phyloP scores from a whole-genome alignment of 2,797 vertebrate genomes.

The Pogoniulus pusillus region DNA sequence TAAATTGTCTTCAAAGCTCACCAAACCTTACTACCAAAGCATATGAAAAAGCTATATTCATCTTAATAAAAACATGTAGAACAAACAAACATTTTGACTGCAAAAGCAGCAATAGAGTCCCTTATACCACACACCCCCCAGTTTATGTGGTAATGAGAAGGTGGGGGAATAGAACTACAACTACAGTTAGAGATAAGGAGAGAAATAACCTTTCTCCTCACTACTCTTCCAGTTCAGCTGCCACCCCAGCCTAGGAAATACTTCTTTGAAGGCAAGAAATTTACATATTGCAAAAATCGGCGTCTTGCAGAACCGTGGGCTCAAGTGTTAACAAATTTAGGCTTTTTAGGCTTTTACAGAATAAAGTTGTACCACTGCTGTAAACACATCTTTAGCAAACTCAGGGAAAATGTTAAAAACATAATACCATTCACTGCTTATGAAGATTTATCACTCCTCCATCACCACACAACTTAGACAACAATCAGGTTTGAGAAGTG shows the following conservation, averaged over 20 bases:
- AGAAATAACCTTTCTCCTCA: not conserved
- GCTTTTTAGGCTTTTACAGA: not conserved
- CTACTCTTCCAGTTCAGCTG: not conserved
- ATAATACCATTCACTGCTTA: not conserved
- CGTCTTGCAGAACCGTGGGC: not conserved
- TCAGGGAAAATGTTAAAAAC: not conserved
- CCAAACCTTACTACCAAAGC: not conserved
- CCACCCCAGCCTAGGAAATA: not conserved
- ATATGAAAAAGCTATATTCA: not conserved
- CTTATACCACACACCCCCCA: not conserved
- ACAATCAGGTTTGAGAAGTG: not conserved
- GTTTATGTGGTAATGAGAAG: not conserved
- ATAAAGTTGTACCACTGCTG: not conserved
- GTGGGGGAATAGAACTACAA: not conserved
- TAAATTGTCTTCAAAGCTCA: not conserved
- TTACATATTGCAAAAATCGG: not conserved
- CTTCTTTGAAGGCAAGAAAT: not conserved
- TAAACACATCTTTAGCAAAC: not conserved
- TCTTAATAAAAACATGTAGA: not conserved
- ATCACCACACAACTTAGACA: not conserved
- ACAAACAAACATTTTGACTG: not conserved
- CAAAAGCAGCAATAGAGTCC: not conserved
- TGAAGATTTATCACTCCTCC: not conserved
- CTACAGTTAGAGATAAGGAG: not conserved
- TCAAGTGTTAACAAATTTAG: not conserved